phyloP scores from a whole-genome alignment of 2,888 invertebrate genomes.

The Pristionchus mayeri region DNA sequence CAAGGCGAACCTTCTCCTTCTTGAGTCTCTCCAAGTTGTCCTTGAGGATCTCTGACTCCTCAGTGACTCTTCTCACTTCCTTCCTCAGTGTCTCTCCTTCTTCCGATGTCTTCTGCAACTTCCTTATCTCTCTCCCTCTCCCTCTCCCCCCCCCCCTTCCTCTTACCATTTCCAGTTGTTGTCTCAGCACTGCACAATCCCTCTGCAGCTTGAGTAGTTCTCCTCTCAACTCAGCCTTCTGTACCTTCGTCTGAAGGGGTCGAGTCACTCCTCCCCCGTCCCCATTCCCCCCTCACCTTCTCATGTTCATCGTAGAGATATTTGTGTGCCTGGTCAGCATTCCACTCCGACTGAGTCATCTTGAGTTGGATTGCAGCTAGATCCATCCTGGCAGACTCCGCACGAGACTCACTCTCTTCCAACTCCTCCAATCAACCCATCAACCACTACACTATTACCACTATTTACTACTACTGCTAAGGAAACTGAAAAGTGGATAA shows the following conservation, averaged over 20 bases:
- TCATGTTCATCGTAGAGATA: constrained; percentile 45
- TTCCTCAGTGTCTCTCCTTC: constrained; percentile 41
- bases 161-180: constrained; percentile 40
- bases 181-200: constrained; percentile 38
- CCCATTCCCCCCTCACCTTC: not conserved
- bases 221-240: constrained; percentile 47
- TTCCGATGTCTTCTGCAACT: not conserved
- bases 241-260: constrained; percentile 27
- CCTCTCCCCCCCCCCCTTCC: not conserved
- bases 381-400: constrained; percentile 34
- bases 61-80: constrained; percentile 37
- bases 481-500: not conserved
- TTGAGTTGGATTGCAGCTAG: constrained; percentile 42
- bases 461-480: no score
- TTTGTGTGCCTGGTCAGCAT: constrained; percentile 43
- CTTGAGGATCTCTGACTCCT: constrained; percentile 21
- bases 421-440: not conserved
- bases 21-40: constrained; percentile 4
- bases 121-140: not conserved
- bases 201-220: constrained; percentile 37
- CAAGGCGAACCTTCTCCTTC: constrained; percentile 37
- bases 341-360: constrained; percentile 42
- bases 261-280: not conserved
- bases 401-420: constrained; percentile 26
- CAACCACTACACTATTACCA: no score